Conservation (phyloP, 2,888 invertebrate species). For the Gasteruption jaculator region DNA sequence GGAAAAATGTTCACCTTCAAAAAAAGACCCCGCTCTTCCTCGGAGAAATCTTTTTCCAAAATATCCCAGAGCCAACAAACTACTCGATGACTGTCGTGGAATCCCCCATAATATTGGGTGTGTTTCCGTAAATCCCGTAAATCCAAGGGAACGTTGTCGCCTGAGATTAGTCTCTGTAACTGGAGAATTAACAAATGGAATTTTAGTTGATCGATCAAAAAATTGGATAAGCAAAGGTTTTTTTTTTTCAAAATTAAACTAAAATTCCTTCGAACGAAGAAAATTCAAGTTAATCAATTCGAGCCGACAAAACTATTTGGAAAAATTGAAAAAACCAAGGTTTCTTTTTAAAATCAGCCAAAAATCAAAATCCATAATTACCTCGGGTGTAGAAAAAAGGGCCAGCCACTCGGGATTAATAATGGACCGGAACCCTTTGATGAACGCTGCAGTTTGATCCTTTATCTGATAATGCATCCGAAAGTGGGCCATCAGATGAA, state of each 20-base stretch:
- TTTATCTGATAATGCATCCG: constrained; percentile 97
- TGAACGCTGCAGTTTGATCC: constrained; percentile 94
- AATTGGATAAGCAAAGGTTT: background rate
- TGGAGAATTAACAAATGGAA: constrained; percentile 39
- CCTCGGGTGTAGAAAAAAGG: constrained; percentile 90
- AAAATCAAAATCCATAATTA: constrained; percentile 15
- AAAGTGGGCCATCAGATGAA: constrained; percentile 97
- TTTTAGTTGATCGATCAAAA: background rate
- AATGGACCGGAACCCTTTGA: constrained; percentile 91
- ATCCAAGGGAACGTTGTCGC: constrained; percentile 92
- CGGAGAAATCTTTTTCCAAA: constrained; percentile 88
- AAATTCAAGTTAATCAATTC: no score
- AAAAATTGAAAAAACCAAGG: constrained; percentile 3
- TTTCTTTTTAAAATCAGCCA: background rate
- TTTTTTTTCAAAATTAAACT: background rate
- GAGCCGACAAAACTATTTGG: no score
- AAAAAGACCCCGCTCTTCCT: constrained; percentile 89
- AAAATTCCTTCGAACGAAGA: constrained; percentile 2
- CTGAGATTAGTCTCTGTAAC: constrained; percentile 92
- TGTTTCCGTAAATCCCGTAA: constrained; percentile 80
- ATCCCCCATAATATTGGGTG: constrained; percentile 99
- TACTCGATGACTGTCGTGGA: constrained; percentile 96
- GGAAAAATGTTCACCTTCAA: constrained; percentile 81
- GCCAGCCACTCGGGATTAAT: constrained; percentile 93
- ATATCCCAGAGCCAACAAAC: constrained; percentile 99